Percentiles rank a stretch among this genome's conserved stretches.
Conservation (phyloP, 2,888 invertebrate genomes). For the Tinea trinotella region DNA sequence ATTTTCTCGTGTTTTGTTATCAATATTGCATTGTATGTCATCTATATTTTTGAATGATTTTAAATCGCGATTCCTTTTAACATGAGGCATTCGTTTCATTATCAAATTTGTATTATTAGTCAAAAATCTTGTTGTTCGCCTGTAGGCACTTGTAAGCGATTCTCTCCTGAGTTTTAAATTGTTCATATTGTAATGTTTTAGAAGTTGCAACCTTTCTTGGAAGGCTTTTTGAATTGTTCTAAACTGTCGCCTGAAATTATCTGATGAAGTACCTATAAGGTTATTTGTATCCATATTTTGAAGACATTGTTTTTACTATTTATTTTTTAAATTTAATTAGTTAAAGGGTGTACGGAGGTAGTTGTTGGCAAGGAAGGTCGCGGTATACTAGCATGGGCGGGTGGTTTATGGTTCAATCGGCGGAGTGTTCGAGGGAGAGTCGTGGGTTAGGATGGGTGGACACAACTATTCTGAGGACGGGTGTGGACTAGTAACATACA, state of each 20-base stretch:
- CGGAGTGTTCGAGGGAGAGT: constrained; percentile 47
- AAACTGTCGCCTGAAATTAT: background rate
- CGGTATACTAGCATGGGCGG: constrained; percentile 47
- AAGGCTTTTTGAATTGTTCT: constrained; percentile 4
- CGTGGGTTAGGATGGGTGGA: constrained; percentile 50
- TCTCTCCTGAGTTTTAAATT: constrained; percentile 49
- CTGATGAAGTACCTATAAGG: background rate
- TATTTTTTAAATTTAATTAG: constrained; percentile 1
- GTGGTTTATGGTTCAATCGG: constrained; percentile 49
- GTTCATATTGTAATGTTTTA: constrained; percentile 29
- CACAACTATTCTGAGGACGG: constrained; percentile 26
- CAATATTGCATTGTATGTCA: constrained; percentile 18
- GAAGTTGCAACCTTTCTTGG: background rate
- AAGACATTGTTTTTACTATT: background rate
- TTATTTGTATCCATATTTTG: constrained; percentile 1
- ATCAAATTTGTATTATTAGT: constrained; percentile 49
- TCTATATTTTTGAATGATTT: constrained; percentile 38
- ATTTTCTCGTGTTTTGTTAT: background rate
- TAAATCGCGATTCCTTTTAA: constrained; percentile 38
- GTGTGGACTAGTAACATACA: constrained; percentile 59
- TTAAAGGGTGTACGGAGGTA: constrained; percentile 31
- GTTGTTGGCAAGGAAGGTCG: constrained; percentile 35
- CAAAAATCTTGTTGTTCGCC: constrained; percentile 58
- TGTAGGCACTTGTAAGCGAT: constrained; percentile 56
- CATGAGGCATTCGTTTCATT: constrained; percentile 45